phyloP scores from a whole-genome alignment of 2,888 invertebrate species.

The Lycia hirtaria region DNA sequence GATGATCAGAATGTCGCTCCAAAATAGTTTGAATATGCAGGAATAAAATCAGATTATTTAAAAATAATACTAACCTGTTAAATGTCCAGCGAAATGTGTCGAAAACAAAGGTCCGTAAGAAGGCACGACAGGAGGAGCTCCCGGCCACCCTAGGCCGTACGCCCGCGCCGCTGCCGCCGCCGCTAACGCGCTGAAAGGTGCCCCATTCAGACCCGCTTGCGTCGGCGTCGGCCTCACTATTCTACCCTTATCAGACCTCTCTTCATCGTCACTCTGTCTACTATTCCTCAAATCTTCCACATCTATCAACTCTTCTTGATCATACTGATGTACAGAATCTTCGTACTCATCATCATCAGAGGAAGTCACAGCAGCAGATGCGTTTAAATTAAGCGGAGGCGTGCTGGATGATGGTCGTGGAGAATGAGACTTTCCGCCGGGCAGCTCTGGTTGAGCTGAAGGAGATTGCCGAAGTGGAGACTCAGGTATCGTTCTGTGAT shows the following conservation, averaged over 20 bases:
- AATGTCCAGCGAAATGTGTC: slow-evolving; percentile 85
- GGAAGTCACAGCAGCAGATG: slow-evolving; percentile 78
- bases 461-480: slow-evolving; percentile 80
- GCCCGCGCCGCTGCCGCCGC: slow-evolving; percentile 87
- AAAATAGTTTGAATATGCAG: no score
- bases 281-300: slow-evolving; percentile 91
- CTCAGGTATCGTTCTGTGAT: slow-evolving; percentile 81
- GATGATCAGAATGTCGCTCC: no score
- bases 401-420: slow-evolving; percentile 75
- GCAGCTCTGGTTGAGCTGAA: slow-evolving; percentile 76
- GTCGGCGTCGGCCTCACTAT: slow-evolving; percentile 88
- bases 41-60: no score
- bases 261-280: slow-evolving; percentile 76
- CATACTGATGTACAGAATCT: slow-evolving; percentile 85
- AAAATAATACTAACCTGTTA: slow-evolving; percentile 80
- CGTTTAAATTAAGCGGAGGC: slow-evolving; percentile 78
- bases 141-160: slow-evolving; percentile 87
- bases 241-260: slow-evolving; percentile 71
- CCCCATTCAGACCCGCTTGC: slow-evolving; percentile 7
- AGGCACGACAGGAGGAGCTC: slow-evolving; percentile 84
- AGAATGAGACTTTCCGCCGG: slow-evolving; percentile 72
- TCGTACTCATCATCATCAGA: slow-evolving; percentile 88
- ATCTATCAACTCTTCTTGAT: slow-evolving; percentile 89
- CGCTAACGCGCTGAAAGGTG: slow-evolving; percentile 87
- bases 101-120: slow-evolving; percentile 89